Evolutionary conservation across 2,888 invertebrate genomes (phyloP), one percentile per base, ranked within the genome.

Genomic region (Oithona nana): DNA sequence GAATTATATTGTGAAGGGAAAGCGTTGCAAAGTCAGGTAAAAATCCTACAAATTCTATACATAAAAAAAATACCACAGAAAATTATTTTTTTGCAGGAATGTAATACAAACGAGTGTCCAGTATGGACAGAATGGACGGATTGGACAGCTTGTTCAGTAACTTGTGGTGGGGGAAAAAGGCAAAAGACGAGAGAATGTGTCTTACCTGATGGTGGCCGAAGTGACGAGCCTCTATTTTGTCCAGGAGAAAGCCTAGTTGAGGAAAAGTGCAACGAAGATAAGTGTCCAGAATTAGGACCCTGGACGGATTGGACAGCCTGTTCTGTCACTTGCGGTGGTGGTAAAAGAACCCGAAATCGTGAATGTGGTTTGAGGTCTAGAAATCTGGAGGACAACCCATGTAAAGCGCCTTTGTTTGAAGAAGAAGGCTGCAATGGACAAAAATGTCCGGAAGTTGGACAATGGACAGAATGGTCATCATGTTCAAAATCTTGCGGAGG

Each of bases 81-180:
- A n/a, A n/a, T n/a, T n/a, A n/a, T n/a, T n/a, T n/a, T n/a, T n/a
- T n/a, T n/a, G n/a, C n/a, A n/a, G 26, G 24, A 28, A 28, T 62
- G 62, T 20, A 62, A 56, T 28, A 20, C 2, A 31, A 56, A 56
- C 16, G 22, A 8, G 8, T 62, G 62, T 20, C 62, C 62, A 1
- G 24, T 29, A 4, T 56, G 52, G 56, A 62, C 29, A 3, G 26
- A 28, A 11, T 62, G 62, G 62, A 39, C 28, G 13, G 31, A 20
- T 1, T 62, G 62, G 62, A 31, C 54, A 39, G 52, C 30, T 24
- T 62, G 62, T 48, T 31, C 31, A 13, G 30, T 39, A 11, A 30
- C 62, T 29, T 62, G 62, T 39, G 62, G 62, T 4, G 62, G 56
- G 11, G 62, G 62, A 39, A 62, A 55, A 28, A 55, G 62, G 28